Evolutionary conservation across 1,140 invertebrate species (phyloP).

Genomic region (Drosophila murphyi): DNA sequence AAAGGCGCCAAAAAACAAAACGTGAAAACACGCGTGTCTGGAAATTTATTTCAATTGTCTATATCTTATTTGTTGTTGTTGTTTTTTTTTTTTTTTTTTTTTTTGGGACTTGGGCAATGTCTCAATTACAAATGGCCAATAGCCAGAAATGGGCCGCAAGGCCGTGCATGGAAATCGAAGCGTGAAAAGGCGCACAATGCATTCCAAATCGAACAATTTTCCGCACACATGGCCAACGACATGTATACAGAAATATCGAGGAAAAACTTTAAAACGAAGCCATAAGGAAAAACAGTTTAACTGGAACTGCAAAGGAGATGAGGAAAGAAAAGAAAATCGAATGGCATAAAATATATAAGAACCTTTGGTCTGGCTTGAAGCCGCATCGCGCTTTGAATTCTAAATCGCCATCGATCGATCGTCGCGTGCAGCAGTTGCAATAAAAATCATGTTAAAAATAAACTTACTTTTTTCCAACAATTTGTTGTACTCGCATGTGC

Average conservation of each 20-base stretch:
- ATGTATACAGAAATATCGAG: background rate
- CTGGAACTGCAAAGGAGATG: constrained; percentile 36
- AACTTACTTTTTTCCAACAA: constrained; percentile 44
- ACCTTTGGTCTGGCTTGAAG: constrained; percentile 37
- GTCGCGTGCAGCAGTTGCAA: constrained; percentile 72
- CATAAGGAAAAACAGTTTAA: constrained; percentile 48
- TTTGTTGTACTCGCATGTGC: background rate
- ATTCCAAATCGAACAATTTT: constrained; percentile 61
- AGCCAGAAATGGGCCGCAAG: constrained; percentile 32
- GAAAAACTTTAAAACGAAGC: constrained; percentile 43
- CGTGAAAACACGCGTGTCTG: constrained; percentile 20
- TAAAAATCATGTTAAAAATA: constrained; percentile 82
- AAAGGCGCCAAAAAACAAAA: constrained; percentile 62
- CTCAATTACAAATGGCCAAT: constrained; percentile 61
- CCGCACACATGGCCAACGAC: constrained; percentile 62
- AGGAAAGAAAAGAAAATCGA: constrained; percentile 6
- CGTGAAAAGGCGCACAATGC: constrained; percentile 28
- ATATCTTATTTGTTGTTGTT: background rate
- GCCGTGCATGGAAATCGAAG: constrained; percentile 26
- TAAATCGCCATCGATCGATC: constrained; percentile 52
- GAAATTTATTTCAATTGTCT: constrained; percentile 45
- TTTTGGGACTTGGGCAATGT: constrained; percentile 48
- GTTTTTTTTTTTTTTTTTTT: constrained; percentile 11
- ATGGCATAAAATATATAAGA: constrained; percentile 18
- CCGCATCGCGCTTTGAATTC: constrained; percentile 62